phyloP scores from a whole-genome alignment of 2,797 vertebrate species.

The Notamacropus eugenii region DNA sequence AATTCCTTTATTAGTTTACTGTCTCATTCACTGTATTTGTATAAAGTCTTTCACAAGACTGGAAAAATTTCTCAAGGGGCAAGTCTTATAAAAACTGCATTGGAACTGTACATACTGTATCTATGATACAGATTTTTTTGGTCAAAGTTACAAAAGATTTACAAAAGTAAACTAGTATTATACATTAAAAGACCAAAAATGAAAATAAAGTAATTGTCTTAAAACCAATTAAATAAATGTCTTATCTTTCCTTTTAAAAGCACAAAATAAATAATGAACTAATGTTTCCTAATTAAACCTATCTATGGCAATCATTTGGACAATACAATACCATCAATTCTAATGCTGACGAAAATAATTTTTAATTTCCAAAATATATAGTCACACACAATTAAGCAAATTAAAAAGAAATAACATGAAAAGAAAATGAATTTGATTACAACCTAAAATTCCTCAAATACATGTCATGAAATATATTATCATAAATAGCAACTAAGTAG shows the following conservation, averaged over 20 bases:
- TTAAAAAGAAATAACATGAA: constrained; percentile 36
- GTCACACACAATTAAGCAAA: constrained; percentile 43
- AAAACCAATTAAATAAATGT: neutral
- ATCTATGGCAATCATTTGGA: neutral
- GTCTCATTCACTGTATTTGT: constrained; percentile 54
- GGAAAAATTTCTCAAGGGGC: constrained; percentile 45
- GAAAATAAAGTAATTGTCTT: neutral
- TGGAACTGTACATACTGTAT: neutral
- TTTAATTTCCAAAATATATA: constrained; percentile 56
- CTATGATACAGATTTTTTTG: neutral
- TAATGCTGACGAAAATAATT: constrained; percentile 17
- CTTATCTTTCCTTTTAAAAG: neutral
- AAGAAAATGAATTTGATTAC: constrained; percentile 44
- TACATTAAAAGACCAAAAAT: neutral
- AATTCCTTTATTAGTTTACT: constrained; percentile 71
- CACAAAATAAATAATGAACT: neutral
- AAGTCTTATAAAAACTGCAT: constrained; percentile 39
- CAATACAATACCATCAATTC: neutral
- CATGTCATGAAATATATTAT: neutral
- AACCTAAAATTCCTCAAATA: constrained; percentile 60
- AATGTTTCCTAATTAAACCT: neutral
- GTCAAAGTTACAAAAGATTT: constrained; percentile 30
- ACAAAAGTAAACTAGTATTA: neutral
- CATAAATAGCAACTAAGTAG: constrained; percentile 25
- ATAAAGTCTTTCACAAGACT: constrained; percentile 60